These are phyloP conservation scores for Aplocera efformata DNA, from an alignment of 2,888 invertebrate genomes.

Conservation along the genomic window DNA sequence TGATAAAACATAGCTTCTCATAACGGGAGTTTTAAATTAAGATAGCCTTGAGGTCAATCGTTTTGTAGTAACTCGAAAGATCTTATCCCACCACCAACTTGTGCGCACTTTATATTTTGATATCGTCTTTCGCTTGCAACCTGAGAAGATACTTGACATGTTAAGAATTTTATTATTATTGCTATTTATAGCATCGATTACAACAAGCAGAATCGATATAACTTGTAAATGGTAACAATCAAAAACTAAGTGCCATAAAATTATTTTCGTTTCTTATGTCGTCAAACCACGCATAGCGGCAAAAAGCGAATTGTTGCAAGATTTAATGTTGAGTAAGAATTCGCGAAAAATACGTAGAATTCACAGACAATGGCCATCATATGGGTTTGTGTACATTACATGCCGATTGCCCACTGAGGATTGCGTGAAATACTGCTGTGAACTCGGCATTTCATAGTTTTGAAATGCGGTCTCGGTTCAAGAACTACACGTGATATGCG, in stretches of 20 bases:
- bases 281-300: constrained; percentile 37
- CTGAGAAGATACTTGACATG: background rate
- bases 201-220: too few relatives aligned
- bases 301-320: constrained; percentile 42
- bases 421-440: constrained; percentile 29
- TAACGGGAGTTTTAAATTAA: constrained; percentile 35
- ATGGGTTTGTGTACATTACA: constrained; percentile 33
- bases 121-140: constrained; percentile 7
- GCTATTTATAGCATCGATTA: too few relatives aligned
- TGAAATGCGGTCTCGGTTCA: constrained; percentile 4
- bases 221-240: too few relatives aligned
- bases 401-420: constrained; percentile 16
- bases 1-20: constrained; percentile 26
- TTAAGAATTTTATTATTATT: too few relatives aligned
- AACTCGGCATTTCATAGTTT: constrained; percentile 18
- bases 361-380: constrained; percentile 26
- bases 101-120: constrained; percentile 4
- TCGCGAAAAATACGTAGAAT: constrained; percentile 37
- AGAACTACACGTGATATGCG: constrained; percentile 2
- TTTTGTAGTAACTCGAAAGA: constrained; percentile 28
- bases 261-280: constrained; percentile 18
- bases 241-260: constrained; percentile 9
- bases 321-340: constrained; percentile 55
- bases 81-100: constrained; percentile 20
- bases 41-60: constrained; percentile 35